Conservation (phyloP, 2,797 vertebrate species). For the Hippocampus kuda region DNA sequence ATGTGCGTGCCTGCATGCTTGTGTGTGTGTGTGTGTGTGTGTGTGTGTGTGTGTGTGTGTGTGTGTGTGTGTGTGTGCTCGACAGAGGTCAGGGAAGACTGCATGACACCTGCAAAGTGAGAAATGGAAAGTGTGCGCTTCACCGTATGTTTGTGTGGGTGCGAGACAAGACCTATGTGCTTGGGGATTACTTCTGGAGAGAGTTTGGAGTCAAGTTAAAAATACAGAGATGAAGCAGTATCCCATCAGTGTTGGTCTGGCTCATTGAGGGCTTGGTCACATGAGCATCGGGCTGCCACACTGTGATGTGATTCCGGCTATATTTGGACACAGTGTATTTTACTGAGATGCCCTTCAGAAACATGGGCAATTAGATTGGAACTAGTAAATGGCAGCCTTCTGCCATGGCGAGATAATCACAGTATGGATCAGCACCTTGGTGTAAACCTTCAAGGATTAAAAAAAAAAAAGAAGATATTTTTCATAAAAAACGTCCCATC, state of each 20-base stretch:
- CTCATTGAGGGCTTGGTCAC: neutral
- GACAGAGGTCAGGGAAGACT: constrained; percentile 16
- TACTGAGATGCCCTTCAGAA: neutral
- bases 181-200: constrained; percentile 35
- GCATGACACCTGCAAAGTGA: constrained; percentile 36
- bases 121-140: constrained; percentile 12
- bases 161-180: constrained; percentile 11
- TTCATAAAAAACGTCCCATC: neutral
- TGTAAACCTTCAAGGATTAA: neutral
- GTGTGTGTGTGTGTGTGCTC: constrained; percentile 13
- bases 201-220: constrained; percentile 29
- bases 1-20: too few relatives aligned
- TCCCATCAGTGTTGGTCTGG: constrained; percentile 18
- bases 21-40: too few relatives aligned
- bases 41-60: neutral
- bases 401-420: too few relatives aligned
- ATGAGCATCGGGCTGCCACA: neutral
- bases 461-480: too few relatives aligned
- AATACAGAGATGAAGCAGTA: constrained; percentile 42
- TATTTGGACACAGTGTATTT: neutral
- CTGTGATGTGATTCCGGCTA: neutral
- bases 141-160: constrained; percentile 13
- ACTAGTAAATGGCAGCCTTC: neutral
- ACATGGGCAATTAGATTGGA: neutral
- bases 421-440: neutral